These are phyloP conservation scores for Ophion obscuratus DNA, from an alignment of 2,888 invertebrate species.

Conservation along the genomic window DNA sequence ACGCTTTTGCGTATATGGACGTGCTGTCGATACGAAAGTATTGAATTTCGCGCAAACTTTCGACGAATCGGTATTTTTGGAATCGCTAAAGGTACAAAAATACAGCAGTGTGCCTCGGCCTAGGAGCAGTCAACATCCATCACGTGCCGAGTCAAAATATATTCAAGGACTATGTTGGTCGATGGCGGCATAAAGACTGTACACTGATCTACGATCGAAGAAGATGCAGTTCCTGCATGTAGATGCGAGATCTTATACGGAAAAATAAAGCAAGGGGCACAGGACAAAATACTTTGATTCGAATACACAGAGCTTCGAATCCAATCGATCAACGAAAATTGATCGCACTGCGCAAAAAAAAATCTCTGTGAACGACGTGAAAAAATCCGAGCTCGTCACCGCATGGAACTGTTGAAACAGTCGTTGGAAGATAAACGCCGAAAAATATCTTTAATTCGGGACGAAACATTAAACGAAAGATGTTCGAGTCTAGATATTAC, in stretches of 20 bases:
- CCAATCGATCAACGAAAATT: conserved; percentile 1
- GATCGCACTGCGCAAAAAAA: background rate
- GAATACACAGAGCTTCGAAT: conserved; percentile 3
- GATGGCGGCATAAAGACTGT: background rate
- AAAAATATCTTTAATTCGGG: background rate
- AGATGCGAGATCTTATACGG: background rate
- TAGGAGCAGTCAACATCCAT: background rate
- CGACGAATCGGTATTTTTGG: too few relatives aligned
- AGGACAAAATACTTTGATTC: background rate
- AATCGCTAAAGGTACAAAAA: too few relatives aligned
- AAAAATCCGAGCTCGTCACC: too few relatives aligned
- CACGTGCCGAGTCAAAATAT: background rate
- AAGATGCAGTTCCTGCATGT: background rate
- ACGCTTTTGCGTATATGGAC: too few relatives aligned
- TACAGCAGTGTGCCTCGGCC: too few relatives aligned
- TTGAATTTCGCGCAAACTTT: too few relatives aligned
- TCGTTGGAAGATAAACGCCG: background rate
- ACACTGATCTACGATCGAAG: background rate
- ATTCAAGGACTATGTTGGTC: conserved; percentile 5
- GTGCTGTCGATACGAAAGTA: too few relatives aligned
- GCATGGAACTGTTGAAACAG: background rate
- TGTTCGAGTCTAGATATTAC: background rate
- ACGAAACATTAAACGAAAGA: background rate
- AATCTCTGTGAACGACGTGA: background rate
- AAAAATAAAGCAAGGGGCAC: background rate